Evolutionary conservation across 2,113 vertebrate genomes (phyloP), one percentile per base, ranked within the genome.

Genomic region (Gymnarchus niloticus): DNA sequence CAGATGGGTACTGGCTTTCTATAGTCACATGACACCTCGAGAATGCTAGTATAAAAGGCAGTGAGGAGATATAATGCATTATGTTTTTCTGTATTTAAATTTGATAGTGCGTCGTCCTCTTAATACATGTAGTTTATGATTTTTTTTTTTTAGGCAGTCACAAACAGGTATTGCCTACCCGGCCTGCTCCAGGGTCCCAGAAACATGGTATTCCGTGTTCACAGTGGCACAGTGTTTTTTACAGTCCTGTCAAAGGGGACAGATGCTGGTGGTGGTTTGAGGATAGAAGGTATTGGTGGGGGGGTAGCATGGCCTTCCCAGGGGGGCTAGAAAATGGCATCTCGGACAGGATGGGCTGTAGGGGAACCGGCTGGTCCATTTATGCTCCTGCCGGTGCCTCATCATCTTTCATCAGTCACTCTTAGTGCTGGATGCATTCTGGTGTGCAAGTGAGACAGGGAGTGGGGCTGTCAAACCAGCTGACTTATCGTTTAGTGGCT

Each of bases 81-180:
- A 73, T 28, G 65, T n/a, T n/a, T n/a, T n/a, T n/a, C 48, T 54
- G 51, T 56, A 25, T 83, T 19, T 46, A 21, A 54, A 25, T 46
- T 83, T 37, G n/a, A 83, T 56, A 12, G 46, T 77, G 19, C 21
- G 56, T 37, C 28, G 51, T 78, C 49, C 6, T 48, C 83, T 61
- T 83, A 48, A 69, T 56, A 54, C 69, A 52, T 46, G 56, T 76
- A 56, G 85, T 78, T 23, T 41, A 52, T 51, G 49, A 12, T 44
- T 73, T 65, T 51, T 85, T 61, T 41, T 56, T 85, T 88, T 86
- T 87, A 85, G 88, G 4, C 44, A 49, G 28, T 69, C 48, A 81
- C 44, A 81, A 85, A 54, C 81, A 52, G 85, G 49, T 59, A 54
- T 78, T 86, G 83, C 73, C 85, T 12, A 37, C 21, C 12, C 25